phyloP scores from a whole-genome alignment of 2,113 vertebrate genomes.

The Pholis gunnellus region DNA sequence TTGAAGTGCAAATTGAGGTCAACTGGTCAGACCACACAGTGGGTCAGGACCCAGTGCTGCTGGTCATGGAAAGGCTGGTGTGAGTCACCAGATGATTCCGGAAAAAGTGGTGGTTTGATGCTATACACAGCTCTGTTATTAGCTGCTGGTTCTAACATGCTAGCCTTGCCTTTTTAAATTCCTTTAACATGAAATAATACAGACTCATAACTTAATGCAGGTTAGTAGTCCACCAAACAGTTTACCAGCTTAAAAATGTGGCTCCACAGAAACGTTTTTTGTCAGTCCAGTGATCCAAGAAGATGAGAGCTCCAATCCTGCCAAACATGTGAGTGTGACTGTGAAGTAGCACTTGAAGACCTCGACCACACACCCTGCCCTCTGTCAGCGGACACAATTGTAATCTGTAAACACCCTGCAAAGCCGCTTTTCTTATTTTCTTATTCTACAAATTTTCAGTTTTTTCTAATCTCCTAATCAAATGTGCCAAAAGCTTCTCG shows the following conservation, averaged over 20 bases:
- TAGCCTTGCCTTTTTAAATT: conserved; percentile 12
- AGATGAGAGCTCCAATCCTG: conserved; percentile 47
- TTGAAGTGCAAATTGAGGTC: conserved; percentile 62
- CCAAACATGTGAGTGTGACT: conserved; percentile 61
- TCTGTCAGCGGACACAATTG: conserved; percentile 86
- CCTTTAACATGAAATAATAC: conserved; percentile 44
- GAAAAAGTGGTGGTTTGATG: neutral
- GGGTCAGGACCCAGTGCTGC: conserved; percentile 25
- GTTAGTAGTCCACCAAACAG: conserved; percentile 5
- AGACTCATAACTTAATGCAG: conserved; percentile 21
- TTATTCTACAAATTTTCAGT: conserved; percentile 78
- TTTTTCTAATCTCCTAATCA: conserved; percentile 87
- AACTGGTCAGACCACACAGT: conserved; percentile 33
- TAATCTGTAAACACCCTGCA: conserved; percentile 90
- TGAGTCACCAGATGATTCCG: conserved; percentile 3
- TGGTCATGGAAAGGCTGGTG: conserved; percentile 43
- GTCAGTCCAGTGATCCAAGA: conserved; percentile 28
- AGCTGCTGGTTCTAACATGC: neutral
- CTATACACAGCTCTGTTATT: neutral
- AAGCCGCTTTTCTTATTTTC: conserved; percentile 83
- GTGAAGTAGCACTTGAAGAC: conserved; percentile 93
- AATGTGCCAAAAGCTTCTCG: conserved; percentile 87
- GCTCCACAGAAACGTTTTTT: conserved; percentile 15
- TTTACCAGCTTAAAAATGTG: conserved; percentile 19
- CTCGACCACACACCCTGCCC: conserved; percentile 86